Evolutionary conservation across 2,797 vertebrate genomes (phyloP), one percentile per base, ranked within the genome.

Genomic region (Sciurus vulgaris): DNA sequence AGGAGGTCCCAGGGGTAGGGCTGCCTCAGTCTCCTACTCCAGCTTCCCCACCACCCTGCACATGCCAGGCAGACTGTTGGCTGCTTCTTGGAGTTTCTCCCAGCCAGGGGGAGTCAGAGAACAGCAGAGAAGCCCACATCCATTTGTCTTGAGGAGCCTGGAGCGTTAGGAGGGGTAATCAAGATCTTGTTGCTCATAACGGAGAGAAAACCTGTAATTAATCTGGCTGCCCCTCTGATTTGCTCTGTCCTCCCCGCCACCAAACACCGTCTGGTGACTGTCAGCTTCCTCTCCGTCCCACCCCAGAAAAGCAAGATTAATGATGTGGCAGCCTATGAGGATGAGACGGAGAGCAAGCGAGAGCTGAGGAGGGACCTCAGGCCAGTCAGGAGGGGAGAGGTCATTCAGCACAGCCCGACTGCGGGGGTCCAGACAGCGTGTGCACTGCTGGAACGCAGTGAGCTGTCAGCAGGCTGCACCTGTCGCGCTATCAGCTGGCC

Each of bases 81-180:
- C 33, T 59, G 69, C 69, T 49, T 38, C 38, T 33, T 24, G 49
- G 79, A 82, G 49, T 69, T 82, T 86, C 78, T 94, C 13, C 79
- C 54, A 95, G 72, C 69, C 13, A 26, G n/a, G n/a, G 54, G 18
- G 28, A 69, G 41, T 67, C 73, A 33, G 61, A 61, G 70, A 59
- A 86, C n/a, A 47, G 47, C 14, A 3, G 69, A 77, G 93, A 88
- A 84, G 54, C 86, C 54, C 79, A 86, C 12, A n/a, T 86, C 78
- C 90, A 89, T 96, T 96, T 97, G 95, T 97, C 94, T 95, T 87
- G 76, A 92, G 76, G 87, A 93, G 92, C 70, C 94, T 72, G 41
- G 89, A 91, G 85, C 59, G 4, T 73, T 78, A 6, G 44, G 51
- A 96, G 93, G 88, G 93, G 93, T 96, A 97, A 96, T 97, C 95